Conservation (phyloP, 1,140 invertebrate species). For the Calephelis virginiensis region DNA sequence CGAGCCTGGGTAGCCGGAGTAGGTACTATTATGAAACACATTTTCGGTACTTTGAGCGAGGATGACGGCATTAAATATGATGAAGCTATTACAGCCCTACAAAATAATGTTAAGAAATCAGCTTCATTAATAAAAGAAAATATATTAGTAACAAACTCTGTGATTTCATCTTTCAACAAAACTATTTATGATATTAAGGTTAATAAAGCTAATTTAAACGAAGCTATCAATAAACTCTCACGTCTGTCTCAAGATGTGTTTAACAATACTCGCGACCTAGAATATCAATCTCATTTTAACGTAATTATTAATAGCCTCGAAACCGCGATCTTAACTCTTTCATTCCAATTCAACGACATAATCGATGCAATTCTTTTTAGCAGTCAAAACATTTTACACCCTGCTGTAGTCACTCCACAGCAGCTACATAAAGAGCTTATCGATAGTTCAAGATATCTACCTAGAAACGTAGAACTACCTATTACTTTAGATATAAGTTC, state of each 20-base stretch:
- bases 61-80: conserved; percentile 29
- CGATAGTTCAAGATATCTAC: conserved; percentile 38
- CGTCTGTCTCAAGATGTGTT: conserved; percentile 28
- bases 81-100: conserved; percentile 23
- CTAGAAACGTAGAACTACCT: conserved; percentile 38
- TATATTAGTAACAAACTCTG: conserved; percentile 28
- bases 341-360: conserved; percentile 41
- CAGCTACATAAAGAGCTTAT: conserved; percentile 38
- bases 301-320: conserved; percentile 31
- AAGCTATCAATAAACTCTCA: conserved; percentile 35
- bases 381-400: conserved; percentile 39
- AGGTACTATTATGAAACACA: conserved; percentile 25
- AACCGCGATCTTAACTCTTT: conserved; percentile 34
- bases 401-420: conserved; percentile 32
- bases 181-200: conserved; percentile 31
- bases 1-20: conserved; percentile 33
- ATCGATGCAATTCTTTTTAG: conserved; percentile 39
- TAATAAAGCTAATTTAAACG: conserved; percentile 34
- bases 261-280: conserved; percentile 24
- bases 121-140: conserved; percentile 30
- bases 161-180: conserved; percentile 31
- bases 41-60: conserved; percentile 32
- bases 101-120: conserved; percentile 27
- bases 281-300: conserved; percentile 30
- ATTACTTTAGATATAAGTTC: conserved; percentile 32